phyloP scores from a whole-genome alignment of 2,797 vertebrate genomes.

The Perodicticus potto region DNA sequence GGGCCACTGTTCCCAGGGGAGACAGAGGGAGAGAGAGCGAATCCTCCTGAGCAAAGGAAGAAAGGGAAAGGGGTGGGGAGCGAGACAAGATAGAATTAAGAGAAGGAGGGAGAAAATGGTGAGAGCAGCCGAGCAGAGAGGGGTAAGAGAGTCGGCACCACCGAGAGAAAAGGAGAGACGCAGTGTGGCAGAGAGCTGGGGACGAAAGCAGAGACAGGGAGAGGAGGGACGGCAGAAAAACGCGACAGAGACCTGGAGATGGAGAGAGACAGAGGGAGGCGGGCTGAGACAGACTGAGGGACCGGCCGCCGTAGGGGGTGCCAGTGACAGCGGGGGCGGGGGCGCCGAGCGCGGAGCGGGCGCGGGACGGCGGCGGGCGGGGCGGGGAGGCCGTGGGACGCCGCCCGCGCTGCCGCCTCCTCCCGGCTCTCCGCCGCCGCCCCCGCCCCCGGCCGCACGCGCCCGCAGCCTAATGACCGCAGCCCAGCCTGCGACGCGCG shows the following conservation, averaged over 20 bases:
- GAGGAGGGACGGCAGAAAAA: not conserved
- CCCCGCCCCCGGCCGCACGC: constrained; percentile 64
- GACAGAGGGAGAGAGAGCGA: not conserved
- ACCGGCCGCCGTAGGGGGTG: not conserved
- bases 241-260: constrained; percentile 4
- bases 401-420: constrained; percentile 8
- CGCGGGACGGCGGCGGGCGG: constrained; percentile 49
- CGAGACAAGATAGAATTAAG: not conserved
- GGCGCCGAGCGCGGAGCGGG: not conserved
- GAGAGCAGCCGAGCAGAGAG: constrained; percentile 18
- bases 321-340: constrained; percentile 46
- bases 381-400: constrained; percentile 46
- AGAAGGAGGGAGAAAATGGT: constrained; percentile 59
- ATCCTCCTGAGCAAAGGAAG: not conserved
- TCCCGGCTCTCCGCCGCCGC: constrained; percentile 2
- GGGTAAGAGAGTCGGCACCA: constrained; percentile 5
- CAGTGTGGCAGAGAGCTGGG: not conserved
- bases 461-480: constrained; percentile 83
- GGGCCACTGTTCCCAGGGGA: not conserved
- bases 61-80: constrained; percentile 39
- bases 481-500: constrained; percentile 81
- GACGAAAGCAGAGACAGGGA: not conserved
- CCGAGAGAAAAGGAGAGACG: not conserved
- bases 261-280: constrained; percentile 53
- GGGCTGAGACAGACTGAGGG: not conserved